phyloP scores from a whole-genome alignment of 2,113 vertebrate species.

The Columba livia region DNA sequence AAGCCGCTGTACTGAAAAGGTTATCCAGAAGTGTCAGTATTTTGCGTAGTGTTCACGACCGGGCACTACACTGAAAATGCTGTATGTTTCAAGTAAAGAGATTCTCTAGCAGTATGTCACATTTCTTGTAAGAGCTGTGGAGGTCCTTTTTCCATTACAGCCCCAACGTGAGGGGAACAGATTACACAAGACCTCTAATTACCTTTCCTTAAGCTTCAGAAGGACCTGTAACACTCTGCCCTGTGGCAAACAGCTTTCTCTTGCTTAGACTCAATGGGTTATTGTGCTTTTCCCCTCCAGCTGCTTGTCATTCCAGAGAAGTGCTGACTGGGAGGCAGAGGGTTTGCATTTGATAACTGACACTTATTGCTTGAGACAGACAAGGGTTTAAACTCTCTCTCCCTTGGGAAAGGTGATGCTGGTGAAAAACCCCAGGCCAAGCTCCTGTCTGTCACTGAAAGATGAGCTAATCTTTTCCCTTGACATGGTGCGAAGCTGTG shows the following conservation, averaged over 20 bases:
- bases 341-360: not conserved
- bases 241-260: constrained; percentile 6
- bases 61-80: not conserved
- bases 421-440: not conserved
- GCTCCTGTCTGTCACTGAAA: constrained; percentile 4
- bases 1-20: not conserved
- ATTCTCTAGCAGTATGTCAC: not conserved
- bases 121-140: not conserved
- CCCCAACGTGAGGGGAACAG: not conserved
- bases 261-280: not conserved
- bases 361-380: not conserved
- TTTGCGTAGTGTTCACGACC: rapidly evolving
- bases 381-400: not conserved
- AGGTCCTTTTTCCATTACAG: constrained; percentile 9
- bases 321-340: not conserved
- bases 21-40: not conserved
- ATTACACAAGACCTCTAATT: constrained; percentile 44
- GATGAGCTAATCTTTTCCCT: constrained; percentile 42
- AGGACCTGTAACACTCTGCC: not conserved
- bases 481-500: not conserved
- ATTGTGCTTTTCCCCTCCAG: constrained; percentile 31
- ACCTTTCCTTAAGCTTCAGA: constrained; percentile 30
- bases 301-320: constrained; percentile 24
- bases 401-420: constrained; percentile 36
- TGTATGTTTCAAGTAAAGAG: not conserved